phyloP scores from a whole-genome alignment of 2,888 invertebrate genomes.

The Phyllotreta cruciferae region DNA sequence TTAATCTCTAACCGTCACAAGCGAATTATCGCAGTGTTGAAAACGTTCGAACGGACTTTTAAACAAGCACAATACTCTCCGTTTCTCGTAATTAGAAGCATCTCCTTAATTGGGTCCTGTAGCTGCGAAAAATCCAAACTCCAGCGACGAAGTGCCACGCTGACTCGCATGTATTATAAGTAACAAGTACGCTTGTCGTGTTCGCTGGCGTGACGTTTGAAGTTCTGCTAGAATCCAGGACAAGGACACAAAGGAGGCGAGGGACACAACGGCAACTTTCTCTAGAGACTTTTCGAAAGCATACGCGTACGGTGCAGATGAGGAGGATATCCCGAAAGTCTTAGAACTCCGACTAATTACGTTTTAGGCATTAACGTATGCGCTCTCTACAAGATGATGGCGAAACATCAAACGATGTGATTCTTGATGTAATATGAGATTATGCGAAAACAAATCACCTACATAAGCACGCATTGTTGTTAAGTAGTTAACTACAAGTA shows the following conservation, averaged over 20 bases:
- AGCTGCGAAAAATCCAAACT: too few relatives aligned
- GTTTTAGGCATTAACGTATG: slow-evolving; percentile 9
- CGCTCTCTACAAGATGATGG: not conserved
- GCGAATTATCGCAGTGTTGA: too few relatives aligned
- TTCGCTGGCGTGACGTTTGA: slow-evolving; percentile 1
- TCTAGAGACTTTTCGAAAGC: slow-evolving; percentile 5
- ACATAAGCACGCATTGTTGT: too few relatives aligned
- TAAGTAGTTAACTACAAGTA: too few relatives aligned
- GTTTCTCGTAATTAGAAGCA: too few relatives aligned
- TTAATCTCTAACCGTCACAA: too few relatives aligned
- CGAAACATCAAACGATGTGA: not conserved
- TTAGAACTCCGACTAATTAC: slow-evolving; percentile 12
- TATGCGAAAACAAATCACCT: not conserved
- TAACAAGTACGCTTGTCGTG: slow-evolving; percentile 7
- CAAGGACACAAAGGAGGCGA: slow-evolving; percentile 2
- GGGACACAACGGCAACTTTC: slow-evolving; percentile 11
- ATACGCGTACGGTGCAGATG: slow-evolving; percentile 3
- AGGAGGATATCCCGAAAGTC: slow-evolving; percentile 11
- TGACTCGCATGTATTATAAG: not conserved
- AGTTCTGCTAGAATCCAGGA: too few relatives aligned
- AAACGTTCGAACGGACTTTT: too few relatives aligned
- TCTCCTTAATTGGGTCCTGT: too few relatives aligned
- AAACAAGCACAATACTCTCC: too few relatives aligned
- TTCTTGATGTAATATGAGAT: not conserved
- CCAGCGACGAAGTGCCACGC: too few relatives aligned